phyloP scores from a whole-genome alignment of 64 coral and sea anemone species.

The Actinia equina region DNA sequence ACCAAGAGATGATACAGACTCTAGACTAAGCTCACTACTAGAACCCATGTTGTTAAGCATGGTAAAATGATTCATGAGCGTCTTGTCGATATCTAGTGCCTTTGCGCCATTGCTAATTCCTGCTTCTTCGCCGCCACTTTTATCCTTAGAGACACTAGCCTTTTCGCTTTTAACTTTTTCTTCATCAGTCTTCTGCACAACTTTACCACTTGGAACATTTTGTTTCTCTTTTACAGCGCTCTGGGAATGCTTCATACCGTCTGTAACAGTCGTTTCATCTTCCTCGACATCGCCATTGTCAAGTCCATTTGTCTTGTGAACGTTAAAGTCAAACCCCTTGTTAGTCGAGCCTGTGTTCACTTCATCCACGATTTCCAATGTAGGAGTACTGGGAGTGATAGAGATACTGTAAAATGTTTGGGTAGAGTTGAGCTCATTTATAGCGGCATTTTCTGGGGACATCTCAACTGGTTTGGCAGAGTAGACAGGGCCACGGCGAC shows the following conservation, averaged over 20 bases:
- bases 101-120: not conserved
- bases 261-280: not conserved
- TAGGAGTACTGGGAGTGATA: constrained; percentile 9
- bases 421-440: not conserved
- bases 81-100: constrained; percentile 3
- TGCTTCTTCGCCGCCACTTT: not conserved
- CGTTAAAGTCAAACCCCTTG: not conserved
- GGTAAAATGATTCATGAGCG: not conserved
- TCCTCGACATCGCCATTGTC: not conserved
- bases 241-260: not conserved
- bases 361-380: not conserved
- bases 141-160: not conserved
- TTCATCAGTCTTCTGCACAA: not conserved
- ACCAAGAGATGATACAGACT: not conserved
- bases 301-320: not conserved
- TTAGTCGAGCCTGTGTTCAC: not conserved
- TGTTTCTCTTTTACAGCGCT: not conserved
- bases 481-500: not conserved
- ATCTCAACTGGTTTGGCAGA: not conserved
- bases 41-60: constrained; percentile 10
- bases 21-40: constrained; percentile 11
- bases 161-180: not conserved
- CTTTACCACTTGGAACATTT: not conserved
- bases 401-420: constrained; percentile 11
- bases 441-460: not conserved